phyloP scores from a whole-genome alignment of 2,113 vertebrate species.

The Engystomops pustulosus region DNA sequence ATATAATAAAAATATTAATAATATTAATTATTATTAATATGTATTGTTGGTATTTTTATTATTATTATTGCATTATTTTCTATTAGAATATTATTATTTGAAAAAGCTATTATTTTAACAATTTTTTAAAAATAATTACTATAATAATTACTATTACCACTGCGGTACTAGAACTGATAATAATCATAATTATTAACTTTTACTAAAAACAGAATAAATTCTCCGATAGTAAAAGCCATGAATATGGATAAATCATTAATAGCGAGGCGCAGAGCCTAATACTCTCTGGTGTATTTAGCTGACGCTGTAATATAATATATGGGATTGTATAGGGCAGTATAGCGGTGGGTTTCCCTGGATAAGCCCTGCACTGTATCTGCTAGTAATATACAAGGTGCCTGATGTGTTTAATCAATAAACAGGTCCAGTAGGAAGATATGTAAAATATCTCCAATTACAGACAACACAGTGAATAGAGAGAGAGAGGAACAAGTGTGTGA shows the following conservation, averaged over 20 bases:
- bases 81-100: too few species aligned
- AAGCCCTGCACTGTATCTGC: neutral
- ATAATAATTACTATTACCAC: neutral
- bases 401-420: constrained; percentile 58
- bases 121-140: too few species aligned
- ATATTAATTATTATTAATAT: neutral
- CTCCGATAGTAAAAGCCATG: neutral
- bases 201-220: neutral
- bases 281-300: neutral
- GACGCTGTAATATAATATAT: neutral
- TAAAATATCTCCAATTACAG: constrained; percentile 53
- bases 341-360: neutral
- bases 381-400: neutral
- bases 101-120: neutral
- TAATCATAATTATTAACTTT: neutral
- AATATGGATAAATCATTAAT: neutral
- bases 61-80: too few species aligned
- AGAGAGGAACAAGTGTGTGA: constrained; percentile 58
- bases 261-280: neutral
- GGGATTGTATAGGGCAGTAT: neutral
- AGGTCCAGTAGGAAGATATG: constrained; percentile 16
- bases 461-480: constrained; percentile 29
- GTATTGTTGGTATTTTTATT: neutral
- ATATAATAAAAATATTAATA: too few species aligned
- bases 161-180: neutral